Evolutionary conservation across 2,888 invertebrate species (phyloP), one percentile per base, ranked within the genome.

Genomic region (Bugula neritina): DNA sequence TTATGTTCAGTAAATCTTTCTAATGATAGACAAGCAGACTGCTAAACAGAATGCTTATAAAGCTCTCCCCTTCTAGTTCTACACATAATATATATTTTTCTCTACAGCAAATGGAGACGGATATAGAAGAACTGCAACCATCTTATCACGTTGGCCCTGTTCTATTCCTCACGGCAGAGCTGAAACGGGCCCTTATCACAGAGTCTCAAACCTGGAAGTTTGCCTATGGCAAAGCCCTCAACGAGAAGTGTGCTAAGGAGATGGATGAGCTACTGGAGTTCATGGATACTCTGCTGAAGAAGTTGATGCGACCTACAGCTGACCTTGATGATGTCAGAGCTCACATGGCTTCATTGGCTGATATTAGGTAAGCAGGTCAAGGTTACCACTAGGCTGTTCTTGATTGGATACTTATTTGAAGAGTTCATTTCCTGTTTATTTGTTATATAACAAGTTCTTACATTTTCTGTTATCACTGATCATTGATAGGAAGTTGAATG

Each of bases 311-410:
- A 54, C 92, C 92, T 3, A 77, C 95, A 75, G 88, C 93, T 71
- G 96, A 96, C 83, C 86, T 97, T 74, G 96, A 97, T 81, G 96
- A 97, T 81, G 94, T 97, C 0, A 88, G 96, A 72, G 89, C 92
- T 77, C 91, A 94, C 72, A 96, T 97, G 93, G 94, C 94, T 74
- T 93, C 92, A 0, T 85, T 96, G 73, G 90, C 90, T 80, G 93
- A 70, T 31, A 70, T 70, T 54, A 70, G 70, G 70, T 70, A 35
- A 17, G n/a, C n/a, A n/a, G n/a, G n/a, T n/a, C n/a, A n/a, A n/a
- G n/a, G n/a, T n/a, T n/a, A n/a, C n/a, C 54, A 17, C 13, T n/a
- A n/a, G n/a, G n/a, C n/a, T n/a, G n/a, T n/a, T n/a, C n/a, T n/a
- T n/a, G n/a, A n/a, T n/a, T n/a, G n/a, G n/a, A n/a, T n/a, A n/a